phyloP scores from a whole-genome alignment of 1,140 invertebrate species.

The Ceratitis capitata region DNA sequence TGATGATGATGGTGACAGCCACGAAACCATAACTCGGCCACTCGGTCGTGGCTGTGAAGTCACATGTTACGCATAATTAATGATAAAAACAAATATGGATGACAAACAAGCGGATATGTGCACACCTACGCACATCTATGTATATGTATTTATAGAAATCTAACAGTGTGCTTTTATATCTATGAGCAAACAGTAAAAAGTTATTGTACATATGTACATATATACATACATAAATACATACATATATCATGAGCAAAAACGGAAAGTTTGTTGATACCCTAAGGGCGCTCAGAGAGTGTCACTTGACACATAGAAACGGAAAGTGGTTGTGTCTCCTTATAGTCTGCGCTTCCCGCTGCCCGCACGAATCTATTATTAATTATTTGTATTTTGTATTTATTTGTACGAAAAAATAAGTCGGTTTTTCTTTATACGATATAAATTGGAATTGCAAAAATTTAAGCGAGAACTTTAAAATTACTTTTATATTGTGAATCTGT shows the following conservation, averaged over 20 bases:
- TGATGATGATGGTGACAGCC: neutral
- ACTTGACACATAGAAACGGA: neutral
- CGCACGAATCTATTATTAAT: neutral
- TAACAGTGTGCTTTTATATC: neutral
- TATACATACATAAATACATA: neutral
- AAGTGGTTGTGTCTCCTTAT: neutral
- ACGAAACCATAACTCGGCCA: slow-evolving; percentile 1
- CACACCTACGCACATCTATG: too few species aligned
- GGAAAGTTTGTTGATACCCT: neutral
- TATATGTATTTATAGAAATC: too few species aligned
- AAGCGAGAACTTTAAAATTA: neutral
- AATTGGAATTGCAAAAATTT: too few species aligned
- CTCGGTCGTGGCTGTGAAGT: neutral
- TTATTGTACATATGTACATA: neutral
- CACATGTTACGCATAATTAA: slow-evolving; percentile 27
- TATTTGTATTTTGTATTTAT: too few species aligned
- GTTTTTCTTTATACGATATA: too few species aligned
- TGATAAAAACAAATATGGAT: slow-evolving; percentile 13
- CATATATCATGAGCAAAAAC: too few species aligned
- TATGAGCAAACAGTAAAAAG: neutral
- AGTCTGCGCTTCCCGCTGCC: neutral
- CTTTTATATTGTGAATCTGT: neutral
- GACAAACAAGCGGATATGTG: neutral
- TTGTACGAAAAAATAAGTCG: too few species aligned
- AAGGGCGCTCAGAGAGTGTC: neutral